Conservation (phyloP, 2,797 vertebrate genomes). For the Typhlichthys subterraneus region DNA sequence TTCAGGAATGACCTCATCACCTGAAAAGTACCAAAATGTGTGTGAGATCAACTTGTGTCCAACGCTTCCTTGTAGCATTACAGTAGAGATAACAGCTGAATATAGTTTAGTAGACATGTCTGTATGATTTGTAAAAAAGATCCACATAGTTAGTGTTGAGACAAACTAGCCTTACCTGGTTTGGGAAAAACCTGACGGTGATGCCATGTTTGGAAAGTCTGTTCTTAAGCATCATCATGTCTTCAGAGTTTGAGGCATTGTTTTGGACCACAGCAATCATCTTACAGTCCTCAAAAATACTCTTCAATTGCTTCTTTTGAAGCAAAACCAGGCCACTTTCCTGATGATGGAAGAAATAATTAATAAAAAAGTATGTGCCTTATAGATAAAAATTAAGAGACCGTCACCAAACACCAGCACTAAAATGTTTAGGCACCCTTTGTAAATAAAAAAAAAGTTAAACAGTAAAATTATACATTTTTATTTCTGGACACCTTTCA, state of each 20-base stretch:
- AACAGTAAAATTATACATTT: too few relatives aligned
- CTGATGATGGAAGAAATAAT: slow-evolving; percentile 42
- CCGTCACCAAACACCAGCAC: too few relatives aligned
- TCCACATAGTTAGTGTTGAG: not conserved
- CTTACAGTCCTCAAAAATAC: slow-evolving; percentile 76
- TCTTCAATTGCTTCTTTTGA: slow-evolving; percentile 72
- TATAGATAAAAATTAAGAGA: not conserved
- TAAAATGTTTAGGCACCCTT: too few relatives aligned
- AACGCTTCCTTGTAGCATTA: too few relatives aligned
- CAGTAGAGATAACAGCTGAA: too few relatives aligned
- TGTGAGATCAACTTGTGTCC: too few relatives aligned
- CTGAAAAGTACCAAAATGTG: slow-evolving; percentile 60
- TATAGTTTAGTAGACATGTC: too few relatives aligned
- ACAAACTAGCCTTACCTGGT: slow-evolving; percentile 75
- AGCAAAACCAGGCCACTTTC: slow-evolving; percentile 65
- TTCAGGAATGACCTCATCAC: slow-evolving; percentile 77
- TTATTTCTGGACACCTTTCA: too few relatives aligned
- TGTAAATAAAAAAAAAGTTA: too few relatives aligned
- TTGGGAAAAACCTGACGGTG: slow-evolving; percentile 81
- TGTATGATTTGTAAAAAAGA: not conserved
- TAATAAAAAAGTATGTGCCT: not conserved
- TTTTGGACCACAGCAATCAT: slow-evolving; percentile 90
- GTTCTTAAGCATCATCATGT: slow-evolving; percentile 77
- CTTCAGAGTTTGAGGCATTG: slow-evolving; percentile 73
- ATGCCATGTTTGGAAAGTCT: slow-evolving; percentile 82